A percentile compares a stretch with the other conserved stretches of the same genome.
These are phyloP conservation scores for Menidia menidia DNA, from an alignment of 2,797 vertebrate species.

Conservation along the genomic window DNA sequence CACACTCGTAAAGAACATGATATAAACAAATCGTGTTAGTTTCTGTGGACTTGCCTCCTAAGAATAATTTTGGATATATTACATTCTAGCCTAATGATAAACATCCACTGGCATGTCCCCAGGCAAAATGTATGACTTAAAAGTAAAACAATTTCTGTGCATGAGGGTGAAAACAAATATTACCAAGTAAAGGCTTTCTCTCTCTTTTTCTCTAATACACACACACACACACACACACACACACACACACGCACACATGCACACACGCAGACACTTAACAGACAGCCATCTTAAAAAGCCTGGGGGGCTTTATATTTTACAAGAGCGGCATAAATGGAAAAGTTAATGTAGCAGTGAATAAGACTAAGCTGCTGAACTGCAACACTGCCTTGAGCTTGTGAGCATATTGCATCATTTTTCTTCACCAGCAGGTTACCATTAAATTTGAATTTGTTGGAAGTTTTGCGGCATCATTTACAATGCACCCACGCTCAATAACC, in stretches of 20 bases:
- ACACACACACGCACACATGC: constrained; percentile 38
- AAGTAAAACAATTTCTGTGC: constrained; percentile 75
- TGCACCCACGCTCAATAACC: constrained; percentile 80
- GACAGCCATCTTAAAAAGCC: constrained; percentile 79
- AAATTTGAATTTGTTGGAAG: constrained; percentile 87
- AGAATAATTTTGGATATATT: constrained; percentile 58
- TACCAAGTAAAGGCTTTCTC: constrained; percentile 46
- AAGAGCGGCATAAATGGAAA: constrained; percentile 90
- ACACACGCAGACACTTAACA: constrained; percentile 48
- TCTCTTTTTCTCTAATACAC: constrained; percentile 4
- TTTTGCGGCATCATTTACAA: constrained; percentile 85
- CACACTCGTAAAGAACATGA: constrained; percentile 7
- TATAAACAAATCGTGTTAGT: constrained; percentile 19
- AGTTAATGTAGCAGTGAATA: constrained; percentile 96
- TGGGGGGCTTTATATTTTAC: constrained; percentile 88
- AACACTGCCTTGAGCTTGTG: constrained; percentile 83
- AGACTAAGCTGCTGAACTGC: constrained; percentile 86
- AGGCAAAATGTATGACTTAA: constrained; percentile 67
- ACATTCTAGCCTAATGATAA: constrained; percentile 60
- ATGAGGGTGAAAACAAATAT: constrained; percentile 71
- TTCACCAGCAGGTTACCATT: constrained; percentile 85
- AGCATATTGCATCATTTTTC: constrained; percentile 88
- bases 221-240: constrained; percentile 33
- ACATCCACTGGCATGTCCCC: constrained; percentile 65
- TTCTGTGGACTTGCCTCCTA: constrained; percentile 18